phyloP scores from a whole-genome alignment of 2,797 vertebrate species.

The Gymnodraco acuticeps region DNA sequence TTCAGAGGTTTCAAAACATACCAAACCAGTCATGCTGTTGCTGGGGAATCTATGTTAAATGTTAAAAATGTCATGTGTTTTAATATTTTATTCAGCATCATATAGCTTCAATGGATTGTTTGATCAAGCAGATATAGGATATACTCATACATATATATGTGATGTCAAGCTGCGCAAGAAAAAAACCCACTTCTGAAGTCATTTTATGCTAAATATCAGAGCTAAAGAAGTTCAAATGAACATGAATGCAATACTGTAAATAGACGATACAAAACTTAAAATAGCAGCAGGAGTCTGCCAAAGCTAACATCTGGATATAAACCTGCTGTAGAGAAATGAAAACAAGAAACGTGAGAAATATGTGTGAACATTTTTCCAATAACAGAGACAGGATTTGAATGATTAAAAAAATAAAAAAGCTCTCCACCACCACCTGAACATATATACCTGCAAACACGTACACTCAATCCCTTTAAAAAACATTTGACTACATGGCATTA shows the following conservation, averaged over 20 bases:
- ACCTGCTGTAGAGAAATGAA: constrained; percentile 1
- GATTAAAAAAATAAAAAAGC: background rate
- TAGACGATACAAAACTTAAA: background rate
- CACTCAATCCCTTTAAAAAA: constrained; percentile 22
- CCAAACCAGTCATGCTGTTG: background rate
- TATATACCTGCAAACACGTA: background rate
- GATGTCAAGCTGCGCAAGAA: background rate
- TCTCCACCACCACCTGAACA: background rate
- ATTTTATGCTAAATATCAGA: background rate
- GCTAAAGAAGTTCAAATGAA: background rate
- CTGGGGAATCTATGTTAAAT: background rate
- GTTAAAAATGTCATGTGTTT: background rate
- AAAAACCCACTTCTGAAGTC: background rate
- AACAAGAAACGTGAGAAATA: background rate
- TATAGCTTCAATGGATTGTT: constrained; percentile 10
- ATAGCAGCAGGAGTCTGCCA: background rate
- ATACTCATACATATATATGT: background rate
- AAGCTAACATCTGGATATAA: background rate
- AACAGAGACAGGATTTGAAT: background rate
- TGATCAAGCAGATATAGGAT: constrained; percentile 11
- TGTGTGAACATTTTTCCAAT: background rate
- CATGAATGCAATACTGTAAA: background rate
- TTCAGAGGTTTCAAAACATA: constrained; percentile 3
- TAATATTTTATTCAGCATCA: constrained; percentile 2
- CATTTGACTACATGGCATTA: constrained; percentile 15